Evolutionary conservation across 1,140 invertebrate genomes (phyloP), one percentile per base, ranked within the genome.

Genomic region (Antheraea pernyi): DNA sequence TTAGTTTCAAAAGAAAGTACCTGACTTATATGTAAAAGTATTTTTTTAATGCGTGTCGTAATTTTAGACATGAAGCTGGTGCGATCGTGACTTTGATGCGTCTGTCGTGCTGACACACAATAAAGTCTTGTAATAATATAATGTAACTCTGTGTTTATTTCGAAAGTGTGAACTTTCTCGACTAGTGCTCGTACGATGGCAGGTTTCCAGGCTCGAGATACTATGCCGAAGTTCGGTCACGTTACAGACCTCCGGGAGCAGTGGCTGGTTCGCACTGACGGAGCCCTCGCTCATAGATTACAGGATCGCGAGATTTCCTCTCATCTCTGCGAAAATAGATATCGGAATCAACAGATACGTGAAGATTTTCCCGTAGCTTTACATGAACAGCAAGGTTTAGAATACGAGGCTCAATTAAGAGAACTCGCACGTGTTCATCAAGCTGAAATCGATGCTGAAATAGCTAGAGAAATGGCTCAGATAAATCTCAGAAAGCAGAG

Each of bases 211-310:
- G 69, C 87, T 39, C 85, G 80, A 61, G 88, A 90, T 70, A 92
- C 90, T n/a, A 91, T 92, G 88, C 90, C 90, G 16, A 92, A 92
- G 74, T 80, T 89, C 30, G 88, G 90, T 37, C 90, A 87, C 67
- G 90, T 92, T 60, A 91, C 87, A 5, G 90, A 91, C 59, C 74
- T 92, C 9, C 79, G 89, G 16, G 88, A 92, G 71, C 87, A 98
- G 92, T 99, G 98, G 97, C 93, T 98, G 72, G 96, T 99, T 59
- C 95, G 97, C 78, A 97, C 98, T 89, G 98, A 99, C 91, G 96
- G 97, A 61, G 97, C 97, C 10, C 90, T 98, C 74, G 98, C 98
- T 7, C 96, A 98, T 89, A 95, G 95, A 69, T 93, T 99, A 13
- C 98, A 99, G 89, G 96, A 97, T 84, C 95, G 98, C 92, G 98